Base-by-base conservation (phyloP, 2,797 vertebrate species). In the Falco novaeseelandiae region DNA sequence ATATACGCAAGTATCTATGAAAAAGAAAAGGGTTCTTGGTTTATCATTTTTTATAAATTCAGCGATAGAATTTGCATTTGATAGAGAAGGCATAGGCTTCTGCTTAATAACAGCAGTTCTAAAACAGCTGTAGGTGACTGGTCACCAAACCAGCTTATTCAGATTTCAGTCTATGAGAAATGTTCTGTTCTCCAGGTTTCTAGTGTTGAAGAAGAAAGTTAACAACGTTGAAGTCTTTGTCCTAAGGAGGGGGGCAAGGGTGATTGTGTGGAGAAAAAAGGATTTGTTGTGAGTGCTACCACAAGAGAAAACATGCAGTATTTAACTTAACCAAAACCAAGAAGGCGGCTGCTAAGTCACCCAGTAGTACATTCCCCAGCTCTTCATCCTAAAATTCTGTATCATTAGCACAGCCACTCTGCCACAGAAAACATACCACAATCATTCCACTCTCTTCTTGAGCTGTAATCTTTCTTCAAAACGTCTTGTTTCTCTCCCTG, bases 291-390 rank as follows among this genome's bases (percentile, higher is more conserved):
- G 42, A 42, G 3, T 27, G 25, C 27, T 62, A 10, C 46, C 67
- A 78, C 4, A 4, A 78, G 46, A 84, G 62, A 84, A 84, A 76
- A 36, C 22, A 84, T 6, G 46, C 7, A 9, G 63, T 77, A 65
- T 87, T 97, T 96, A 90, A 82, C 73, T 84, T 38, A 77, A 65
- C 93, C 91, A 90, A 73, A 61, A 83, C 67, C 78, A 91, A 63
- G 78, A 96, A 80, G 32, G 17, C 1, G 42, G 67, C 49, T 90
- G 83, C 74, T 49, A 89, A 87, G 36, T 87, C 81, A 80, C 57
- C 52, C 48, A 15, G 74, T 34, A 78, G 57, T 23, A 87, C 61
- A 27, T 93, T 77, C 20, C 58, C 46, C 20, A 54, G 83, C 90
- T 78, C 93, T 59, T 87, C 63, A 96, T 94, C 81, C 81, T 23